A percentile compares a stretch with the other conserved stretches of the same genome.
These are phyloP conservation scores for Scaptomyza cyrtandrae DNA, from an alignment of 2,888 invertebrate species.

Conservation along the genomic window DNA sequence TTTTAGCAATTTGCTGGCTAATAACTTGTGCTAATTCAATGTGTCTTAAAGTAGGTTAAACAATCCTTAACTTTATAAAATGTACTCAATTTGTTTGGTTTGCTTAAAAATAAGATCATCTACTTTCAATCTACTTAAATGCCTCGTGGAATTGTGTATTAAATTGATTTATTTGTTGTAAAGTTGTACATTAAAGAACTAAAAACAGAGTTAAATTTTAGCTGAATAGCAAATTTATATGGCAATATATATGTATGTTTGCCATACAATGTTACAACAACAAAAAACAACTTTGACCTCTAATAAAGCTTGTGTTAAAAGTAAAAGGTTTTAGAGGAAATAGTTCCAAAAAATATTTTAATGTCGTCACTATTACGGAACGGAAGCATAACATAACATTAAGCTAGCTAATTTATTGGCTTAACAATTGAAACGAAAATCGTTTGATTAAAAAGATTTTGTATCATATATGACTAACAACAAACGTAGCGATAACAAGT, in stretches of 20 bases:
- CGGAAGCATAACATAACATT: slow-evolving; percentile 11
- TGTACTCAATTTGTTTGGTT: slow-evolving; percentile 48
- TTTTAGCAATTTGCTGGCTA: slow-evolving; percentile 13
- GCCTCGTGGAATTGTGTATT: not conserved
- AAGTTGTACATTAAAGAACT: slow-evolving; percentile 37
- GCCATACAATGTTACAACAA: not conserved
- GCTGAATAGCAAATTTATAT: not conserved
- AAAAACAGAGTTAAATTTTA: not conserved
- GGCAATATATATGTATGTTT: not conserved
- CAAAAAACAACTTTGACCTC: not conserved
- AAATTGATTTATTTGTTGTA: slow-evolving; percentile 1
- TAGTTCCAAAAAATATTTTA: not conserved
- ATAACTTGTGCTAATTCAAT: slow-evolving; percentile 48
- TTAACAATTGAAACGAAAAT: not conserved
- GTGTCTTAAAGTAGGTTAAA: slow-evolving; percentile 4
- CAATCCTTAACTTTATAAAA: slow-evolving; percentile 15
- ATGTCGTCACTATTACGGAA: not conserved
- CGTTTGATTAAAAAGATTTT: no score
- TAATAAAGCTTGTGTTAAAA: not conserved
- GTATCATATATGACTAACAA: not conserved
- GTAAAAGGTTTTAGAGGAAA: slow-evolving; percentile 11
- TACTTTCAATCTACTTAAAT: not conserved
- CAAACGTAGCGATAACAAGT: not conserved
- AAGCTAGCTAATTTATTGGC: not conserved
- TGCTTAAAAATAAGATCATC: not conserved